Evolutionary conservation across 1,140 invertebrate species (phyloP), one percentile per base, ranked within the genome.

Genomic region (Proctacanthus coquilletti): DNA sequence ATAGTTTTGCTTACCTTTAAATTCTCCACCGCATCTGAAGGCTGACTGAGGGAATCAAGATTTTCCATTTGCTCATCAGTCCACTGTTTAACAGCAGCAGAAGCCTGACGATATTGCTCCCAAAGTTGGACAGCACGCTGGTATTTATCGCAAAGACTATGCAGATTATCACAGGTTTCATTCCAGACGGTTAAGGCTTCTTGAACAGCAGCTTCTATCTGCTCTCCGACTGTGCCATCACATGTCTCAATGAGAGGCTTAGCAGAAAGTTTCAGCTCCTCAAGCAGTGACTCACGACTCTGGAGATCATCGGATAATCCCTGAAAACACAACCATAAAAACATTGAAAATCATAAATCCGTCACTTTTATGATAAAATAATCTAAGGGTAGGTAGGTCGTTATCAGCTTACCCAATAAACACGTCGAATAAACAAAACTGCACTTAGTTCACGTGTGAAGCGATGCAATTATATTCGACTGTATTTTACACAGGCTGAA

Each of bases 101-200:
- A 77, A 2, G 78, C 75, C 47, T 80, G 77, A 17, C 74, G 65
- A 60, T 84, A 84, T 33, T 75, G 68, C 46, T 75, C 65, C 82
- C 82, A 86, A 21, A 84, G 65, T 19, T 74, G 70, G 31, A 81
- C 78, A 3, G 80, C 81, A 53, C 76, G 62, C 47, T 82, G 73
- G 60, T 77, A 77, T 46, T 76, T 75, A 46, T 71, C 73, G 58
- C 78, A 80, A 39, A 84, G 66, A 41, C 74, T 71, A 42, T 72
- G 72, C 41, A 84, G 65, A 55, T 80, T 76, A 43, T 66, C 66
- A 49, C 73, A 75, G 14, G 80, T 84, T 49, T 77, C 75, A 41
- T 80, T 70, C 70, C 81, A 84, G 15, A 77, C 74, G 11, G 74
- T 69, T 27, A 79, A 75, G 2, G 79, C 79, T 51, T 81, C 75